These are phyloP conservation scores for Scytalopus superciliaris DNA, from an alignment of 2,113 vertebrate genomes.

Conservation along the genomic window DNA sequence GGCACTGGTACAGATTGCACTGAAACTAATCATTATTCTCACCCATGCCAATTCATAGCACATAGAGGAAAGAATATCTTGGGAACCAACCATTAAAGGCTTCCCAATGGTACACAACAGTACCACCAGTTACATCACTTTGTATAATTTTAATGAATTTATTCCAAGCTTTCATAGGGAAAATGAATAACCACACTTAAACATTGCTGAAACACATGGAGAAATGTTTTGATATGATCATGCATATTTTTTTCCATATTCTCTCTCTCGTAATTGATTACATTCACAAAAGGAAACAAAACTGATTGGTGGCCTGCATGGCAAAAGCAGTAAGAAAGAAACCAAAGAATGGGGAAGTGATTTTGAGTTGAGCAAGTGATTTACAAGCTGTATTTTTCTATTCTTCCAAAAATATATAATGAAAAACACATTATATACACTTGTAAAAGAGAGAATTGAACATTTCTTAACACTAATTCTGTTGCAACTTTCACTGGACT, in stretches of 20 bases:
- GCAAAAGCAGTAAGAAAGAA: neutral
- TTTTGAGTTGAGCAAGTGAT: neutral
- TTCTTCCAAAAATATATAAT: neutral
- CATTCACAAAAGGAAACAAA: neutral
- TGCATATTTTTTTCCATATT: neutral
- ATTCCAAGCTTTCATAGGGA: neutral
- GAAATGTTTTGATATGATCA: neutral
- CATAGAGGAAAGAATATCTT: neutral
- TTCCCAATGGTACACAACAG: neutral
- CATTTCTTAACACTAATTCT: neutral
- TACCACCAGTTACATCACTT: neutral
- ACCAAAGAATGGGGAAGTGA: neutral
- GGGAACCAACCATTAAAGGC: neutral
- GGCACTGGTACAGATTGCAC: neutral
- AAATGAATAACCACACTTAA: neutral
- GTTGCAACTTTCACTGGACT: neutral
- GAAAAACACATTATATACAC: neutral
- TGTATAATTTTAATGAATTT: neutral
- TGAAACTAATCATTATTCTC: conserved; percentile 14
- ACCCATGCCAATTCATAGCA: neutral
- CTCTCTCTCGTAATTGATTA: neutral
- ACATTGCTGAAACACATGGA: neutral
- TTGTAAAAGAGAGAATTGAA: neutral
- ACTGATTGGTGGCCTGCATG: neutral
- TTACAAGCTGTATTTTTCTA: neutral